phyloP scores from a whole-genome alignment of 2,113 vertebrate genomes.

The Esox niger region DNA sequence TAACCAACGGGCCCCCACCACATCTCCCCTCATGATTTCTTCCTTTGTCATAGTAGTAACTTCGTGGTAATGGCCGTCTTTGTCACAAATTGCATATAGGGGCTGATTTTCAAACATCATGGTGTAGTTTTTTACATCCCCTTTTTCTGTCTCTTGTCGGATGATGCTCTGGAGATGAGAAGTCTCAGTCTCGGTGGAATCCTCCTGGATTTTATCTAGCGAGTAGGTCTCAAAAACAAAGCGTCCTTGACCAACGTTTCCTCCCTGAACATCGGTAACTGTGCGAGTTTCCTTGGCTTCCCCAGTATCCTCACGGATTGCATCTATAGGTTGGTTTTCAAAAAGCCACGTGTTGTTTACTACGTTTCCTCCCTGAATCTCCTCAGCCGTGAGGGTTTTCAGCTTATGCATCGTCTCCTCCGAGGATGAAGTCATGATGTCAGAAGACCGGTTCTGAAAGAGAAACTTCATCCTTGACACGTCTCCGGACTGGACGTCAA shows the following conservation, averaged over 20 bases:
- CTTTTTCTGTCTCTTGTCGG: slow-evolving; percentile 75
- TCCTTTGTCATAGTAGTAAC: slow-evolving; percentile 91
- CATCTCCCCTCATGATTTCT: slow-evolving; percentile 86
- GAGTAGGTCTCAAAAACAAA: slow-evolving; percentile 89
- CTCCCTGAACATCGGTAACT: slow-evolving; percentile 82
- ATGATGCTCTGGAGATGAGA: slow-evolving; percentile 66
- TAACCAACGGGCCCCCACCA: slow-evolving; percentile 86
- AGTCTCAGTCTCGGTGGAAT: slow-evolving; percentile 62
- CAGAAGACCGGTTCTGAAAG: slow-evolving; percentile 85
- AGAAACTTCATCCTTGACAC: slow-evolving; percentile 86
- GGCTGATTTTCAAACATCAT: slow-evolving; percentile 92
- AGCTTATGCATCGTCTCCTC: slow-evolving; percentile 80
- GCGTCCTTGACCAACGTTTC: slow-evolving; percentile 82
- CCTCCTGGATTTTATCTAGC: slow-evolving; percentile 83
- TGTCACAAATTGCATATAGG: slow-evolving; percentile 86
- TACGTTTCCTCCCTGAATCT: slow-evolving; percentile 86
- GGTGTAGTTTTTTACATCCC: slow-evolving; percentile 87
- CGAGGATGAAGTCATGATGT: slow-evolving; percentile 82
- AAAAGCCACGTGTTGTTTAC: slow-evolving; percentile 85
- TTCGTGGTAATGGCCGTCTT: slow-evolving; percentile 87
- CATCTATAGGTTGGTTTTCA: slow-evolving; percentile 84
- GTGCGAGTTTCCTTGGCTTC: slow-evolving; percentile 63
- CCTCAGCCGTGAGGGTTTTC: slow-evolving; percentile 78
- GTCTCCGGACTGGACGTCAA: slow-evolving; percentile 83
- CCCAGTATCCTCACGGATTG: slow-evolving; percentile 69